Base-by-base conservation (phyloP, 2,888 invertebrate species). In the Spialia ferax region DNA sequence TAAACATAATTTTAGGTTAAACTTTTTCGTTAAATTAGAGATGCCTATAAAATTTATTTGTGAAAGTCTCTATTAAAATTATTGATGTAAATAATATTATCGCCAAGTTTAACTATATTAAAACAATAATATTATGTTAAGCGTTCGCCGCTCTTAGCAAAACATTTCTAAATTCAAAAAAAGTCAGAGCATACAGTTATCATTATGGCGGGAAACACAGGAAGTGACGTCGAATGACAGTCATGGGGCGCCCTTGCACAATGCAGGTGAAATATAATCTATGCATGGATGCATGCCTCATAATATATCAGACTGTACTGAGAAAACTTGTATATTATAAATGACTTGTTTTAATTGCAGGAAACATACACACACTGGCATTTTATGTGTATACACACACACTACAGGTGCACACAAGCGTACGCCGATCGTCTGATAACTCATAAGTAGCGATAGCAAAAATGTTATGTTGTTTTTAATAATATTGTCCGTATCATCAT, bases 281-380 rank as follows among this genome's bases (percentile, higher is more conserved):
- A 62, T 62, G 61, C 62, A 62, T 55, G 61, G 61, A 60, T 38
- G 65, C 70, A 61, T 69, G 29, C 54, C 45, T 48, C 20, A 48
- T 15, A 48, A 48, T 48, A 20, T 70, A 72, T 69, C 73, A 71
- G 69, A 69, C 69, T 68, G 71, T 69, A 69, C 74, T 74, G 74
- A 77, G 77, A 77, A 78, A 83, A 79, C 79, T 74, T 75, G 77
- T 71, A 75, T 77, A 77, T 72, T 69, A 72, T 69, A 71, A 78
- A 75, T 75, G 73, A 77, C 81, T 74, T 69, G 73, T 78, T 80
- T 79, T 88, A 86, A 88, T 87, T 82, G 76, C 88, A 87, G 88
- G 89, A 88, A 88, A 80, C 74, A 50, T 50, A 75, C 77, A 76
- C 74, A 70, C 75, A 73, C 70, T 68, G 74, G 74, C 73, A 71